Base-by-base conservation (phyloP, 2,888 invertebrate genomes). In the Tromatobia lineatoria region DNA sequence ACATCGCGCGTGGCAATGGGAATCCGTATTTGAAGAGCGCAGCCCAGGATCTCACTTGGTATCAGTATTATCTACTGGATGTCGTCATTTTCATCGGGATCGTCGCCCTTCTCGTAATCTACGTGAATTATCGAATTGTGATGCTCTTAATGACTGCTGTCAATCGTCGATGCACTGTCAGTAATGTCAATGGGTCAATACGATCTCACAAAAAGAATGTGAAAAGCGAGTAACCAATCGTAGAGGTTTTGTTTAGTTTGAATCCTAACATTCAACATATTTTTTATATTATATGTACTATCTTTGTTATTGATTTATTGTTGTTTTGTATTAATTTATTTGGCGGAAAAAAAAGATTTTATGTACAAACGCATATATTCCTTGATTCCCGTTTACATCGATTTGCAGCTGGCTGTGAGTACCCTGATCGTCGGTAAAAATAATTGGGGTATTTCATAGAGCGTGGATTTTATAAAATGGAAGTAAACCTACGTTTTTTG, bases 1-100 rank as follows among this genome's bases (percentile, higher is more conserved):
- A 88, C 69, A 59, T 88, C 0, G 88, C 86, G 2, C 85, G 89
- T 23, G 87, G 87, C n/a, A 87, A 88, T 74, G 88, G 88, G 61
- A 70, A 80, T 50, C 73, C 78, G 2, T 87, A 82, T 47, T 80
- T 88, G 42, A 85, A 82, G 70, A 89, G 88, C 76, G 83, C 88
- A 8, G 89, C 89, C 0, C 80, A 86, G 25, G 81, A 86, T 69
- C 85, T 90, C 38, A 75, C 88, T 18, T 89, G 88, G 89, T 89
- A 89, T 83, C 89, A 90, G 85, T 88, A 87, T 81, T 88, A 89
- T 75, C 85, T 88, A 10, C 87, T 89, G 69, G 90, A 90, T 81
- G 86, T 89, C 29, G 42, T 86, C 38, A 69, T 80, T 42, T 52
- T 82, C 54, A 59, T 88, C 29, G 57, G 42, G 18, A 67, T 38